Percentiles rank a stretch among this genome's conserved stretches.
These are phyloP conservation scores for Engraulis encrasicolus DNA, from an alignment of 2,113 vertebrate species.

Conservation along the genomic window DNA sequence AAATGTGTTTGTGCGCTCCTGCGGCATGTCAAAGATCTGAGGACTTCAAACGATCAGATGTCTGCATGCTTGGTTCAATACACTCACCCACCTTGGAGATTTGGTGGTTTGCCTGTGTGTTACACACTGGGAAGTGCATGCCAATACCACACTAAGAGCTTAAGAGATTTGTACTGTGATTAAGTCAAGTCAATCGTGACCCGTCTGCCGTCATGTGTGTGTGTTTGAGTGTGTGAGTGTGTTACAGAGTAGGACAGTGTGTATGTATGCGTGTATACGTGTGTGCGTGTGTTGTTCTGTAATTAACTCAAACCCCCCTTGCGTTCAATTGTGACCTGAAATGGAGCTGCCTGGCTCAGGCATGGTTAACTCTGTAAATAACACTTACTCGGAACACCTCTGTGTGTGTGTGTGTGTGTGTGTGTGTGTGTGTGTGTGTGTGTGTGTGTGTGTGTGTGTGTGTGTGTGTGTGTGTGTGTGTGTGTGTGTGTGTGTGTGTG, in stretches of 20 bases:
- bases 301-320: not conserved
- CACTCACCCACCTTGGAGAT: no score
- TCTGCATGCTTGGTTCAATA: not conserved
- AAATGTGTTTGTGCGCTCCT: no score
- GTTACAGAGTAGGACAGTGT: no score
- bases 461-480: not conserved
- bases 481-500: no score
- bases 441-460: no score
- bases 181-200: no score
- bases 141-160: not conserved
- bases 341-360: not conserved
- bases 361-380: conserved; percentile 9
- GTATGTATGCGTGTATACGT: no score
- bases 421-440: not conserved
- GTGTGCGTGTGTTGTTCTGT: no score
- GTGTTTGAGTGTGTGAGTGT: no score
- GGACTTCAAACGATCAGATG: not conserved
- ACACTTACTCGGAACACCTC: not conserved
- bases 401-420: no score
- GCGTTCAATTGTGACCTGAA: not conserved
- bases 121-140: not conserved
- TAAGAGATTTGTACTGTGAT: not conserved
- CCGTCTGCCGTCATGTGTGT: no score
- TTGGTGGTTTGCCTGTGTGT: not conserved
- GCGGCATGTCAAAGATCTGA: no score